Percentiles rank a stretch among this genome's conserved stretches.
Conservation (phyloP, 2,797 vertebrate species). For the Ciconia nigra region DNA sequence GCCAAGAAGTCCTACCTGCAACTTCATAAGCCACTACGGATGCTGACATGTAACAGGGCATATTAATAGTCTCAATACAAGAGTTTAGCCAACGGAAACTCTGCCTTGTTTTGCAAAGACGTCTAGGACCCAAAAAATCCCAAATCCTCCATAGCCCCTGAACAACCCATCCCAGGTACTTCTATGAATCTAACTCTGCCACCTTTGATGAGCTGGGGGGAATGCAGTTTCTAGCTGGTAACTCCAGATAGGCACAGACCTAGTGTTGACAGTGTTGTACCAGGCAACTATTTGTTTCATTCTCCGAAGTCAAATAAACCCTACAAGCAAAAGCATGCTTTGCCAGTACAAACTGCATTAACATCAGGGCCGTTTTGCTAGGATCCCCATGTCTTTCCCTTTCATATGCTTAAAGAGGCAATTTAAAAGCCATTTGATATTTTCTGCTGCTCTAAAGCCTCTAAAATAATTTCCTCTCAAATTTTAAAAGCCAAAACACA, state of each 20-base stretch:
- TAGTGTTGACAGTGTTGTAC: not conserved
- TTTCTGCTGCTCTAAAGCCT: not conserved
- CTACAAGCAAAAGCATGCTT: not conserved
- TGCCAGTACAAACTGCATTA: slow-evolving; percentile 1
- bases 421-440: not conserved
- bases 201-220: not conserved
- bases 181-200: not conserved
- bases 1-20: not conserved
- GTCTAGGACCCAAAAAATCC: not conserved
- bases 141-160: not conserved
- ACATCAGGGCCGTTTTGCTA: not conserved
- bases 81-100: not conserved
- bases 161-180: not conserved
- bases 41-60: not conserved
- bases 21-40: not conserved
- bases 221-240: not conserved
- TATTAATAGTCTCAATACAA: not conserved
- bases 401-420: not conserved
- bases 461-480: not conserved
- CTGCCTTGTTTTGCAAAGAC: not conserved
- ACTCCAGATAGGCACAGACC: not conserved
- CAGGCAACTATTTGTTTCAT: not conserved
- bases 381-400: not conserved
- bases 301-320: slow-evolving; percentile 11
- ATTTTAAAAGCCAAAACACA: not conserved